Base-by-base conservation (phyloP, 2,113 vertebrate genomes). In the Prionailurus viverrinus region DNA sequence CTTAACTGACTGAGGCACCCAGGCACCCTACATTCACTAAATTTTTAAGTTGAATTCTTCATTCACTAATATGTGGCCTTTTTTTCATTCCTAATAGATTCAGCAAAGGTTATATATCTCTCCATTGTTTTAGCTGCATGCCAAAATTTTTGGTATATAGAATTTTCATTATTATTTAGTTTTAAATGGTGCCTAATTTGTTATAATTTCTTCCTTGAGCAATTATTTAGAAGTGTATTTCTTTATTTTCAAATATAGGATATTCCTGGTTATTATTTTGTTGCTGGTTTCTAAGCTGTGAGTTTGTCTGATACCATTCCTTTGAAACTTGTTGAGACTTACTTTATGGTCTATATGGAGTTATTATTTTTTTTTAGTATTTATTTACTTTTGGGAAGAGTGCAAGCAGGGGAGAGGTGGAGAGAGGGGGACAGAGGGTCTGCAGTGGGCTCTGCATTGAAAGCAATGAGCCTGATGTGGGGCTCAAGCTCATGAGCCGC, bases 231-330 rank as follows among this genome's bases (percentile, higher is more conserved):
- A 92, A 92, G n/a, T 74, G 23, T 81, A 41, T 45, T 45, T 90
- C 39, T 92, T 45, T 92, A 73, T 81, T 92, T 95, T 87, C 36
- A 81, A 53, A 71, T 81, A 18, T 92, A 29, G 27, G 25, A n/a
- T 82, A 53, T 81, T 66, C 76, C 41, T 55, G 66, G 66, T n/a
- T 87, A 53, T 73, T 88, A 65, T 88, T 92, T 95, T 55, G 31
- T 74, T 88, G 55, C 71, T 65, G 55, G 16, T 66, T 82, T 88
- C 18, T 19, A 81, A 45, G 21, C 14, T 81, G 4, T 87, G 66
- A n/a, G n/a, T 80, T 33, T 88, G 13, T 29, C 65, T 66, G 15
- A 65, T 73, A 66, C 3, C 66, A 45, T 71, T 86, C 27, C 25
- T 66, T 63, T 80, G 81, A 79, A 66, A 89, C 13, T 81, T 53